Conservation (phyloP, 1,140 invertebrate genomes). For the Lepidurus arcticus region DNA sequence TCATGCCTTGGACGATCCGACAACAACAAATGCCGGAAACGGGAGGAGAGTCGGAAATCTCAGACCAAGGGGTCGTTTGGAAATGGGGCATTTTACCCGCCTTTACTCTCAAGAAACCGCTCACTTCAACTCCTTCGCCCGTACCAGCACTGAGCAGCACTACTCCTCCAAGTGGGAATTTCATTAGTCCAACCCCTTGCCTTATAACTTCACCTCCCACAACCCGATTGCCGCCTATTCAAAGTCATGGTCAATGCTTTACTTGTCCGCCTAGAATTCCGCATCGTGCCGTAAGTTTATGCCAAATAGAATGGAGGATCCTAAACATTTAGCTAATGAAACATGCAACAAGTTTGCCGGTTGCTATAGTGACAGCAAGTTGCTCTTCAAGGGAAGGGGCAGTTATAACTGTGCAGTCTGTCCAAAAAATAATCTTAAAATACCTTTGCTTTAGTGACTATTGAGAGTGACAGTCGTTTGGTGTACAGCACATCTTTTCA, state of each 20-base stretch:
- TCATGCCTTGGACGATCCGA: too few relatives aligned
- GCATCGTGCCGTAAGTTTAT: not conserved
- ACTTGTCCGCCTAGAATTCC: not conserved
- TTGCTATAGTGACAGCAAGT: not conserved
- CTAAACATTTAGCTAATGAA: not conserved
- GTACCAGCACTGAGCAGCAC: not conserved
- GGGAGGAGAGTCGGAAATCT: too few relatives aligned
- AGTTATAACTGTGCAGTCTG: not conserved
- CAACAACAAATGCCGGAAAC: too few relatives aligned
- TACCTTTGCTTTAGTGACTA: too few relatives aligned
- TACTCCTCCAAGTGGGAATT: not conserved
- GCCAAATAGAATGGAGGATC: too few relatives aligned
- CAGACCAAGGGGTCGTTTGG: not conserved
- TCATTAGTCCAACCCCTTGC: not conserved
- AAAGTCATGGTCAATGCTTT: not conserved
- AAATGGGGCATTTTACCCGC: conserved; percentile 9
- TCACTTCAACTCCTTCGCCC: not conserved
- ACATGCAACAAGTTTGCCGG: conserved; percentile 5
- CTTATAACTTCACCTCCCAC: not conserved
- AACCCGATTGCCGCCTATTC: not conserved
- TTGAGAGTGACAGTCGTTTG: too few relatives aligned
- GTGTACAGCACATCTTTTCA: too few relatives aligned
- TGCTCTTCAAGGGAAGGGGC: not conserved
- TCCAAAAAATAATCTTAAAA: too few relatives aligned
- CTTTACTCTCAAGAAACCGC: not conserved